Evolutionary conservation across 1,140 invertebrate species (phyloP).

Genomic region (Zaprionus camerounensis): DNA sequence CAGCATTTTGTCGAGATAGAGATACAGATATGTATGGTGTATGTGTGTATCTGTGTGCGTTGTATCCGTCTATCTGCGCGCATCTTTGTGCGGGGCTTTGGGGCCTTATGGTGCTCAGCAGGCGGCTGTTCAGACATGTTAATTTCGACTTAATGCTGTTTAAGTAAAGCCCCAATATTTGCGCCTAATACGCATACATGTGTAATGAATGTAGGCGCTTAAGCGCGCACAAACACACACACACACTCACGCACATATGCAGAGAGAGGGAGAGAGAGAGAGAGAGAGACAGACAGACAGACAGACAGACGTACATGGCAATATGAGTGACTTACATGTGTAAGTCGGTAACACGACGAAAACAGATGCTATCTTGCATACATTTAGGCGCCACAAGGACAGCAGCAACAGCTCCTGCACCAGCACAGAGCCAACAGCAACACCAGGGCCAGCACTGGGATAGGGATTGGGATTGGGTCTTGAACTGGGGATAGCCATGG

Average conservation of each 20-base stretch:
- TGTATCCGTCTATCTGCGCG: constrained; percentile 21
- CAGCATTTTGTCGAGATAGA: not conserved
- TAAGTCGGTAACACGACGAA: constrained; percentile 81
- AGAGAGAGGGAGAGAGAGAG: not conserved
- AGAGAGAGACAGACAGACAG: not conserved
- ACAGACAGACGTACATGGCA: constrained; percentile 32
- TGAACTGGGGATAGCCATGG: constrained; percentile 1
- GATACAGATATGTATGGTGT: not conserved
- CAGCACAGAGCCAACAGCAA: constrained; percentile 5
- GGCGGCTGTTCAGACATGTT: constrained; percentile 71
- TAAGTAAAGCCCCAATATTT: constrained; percentile 81
- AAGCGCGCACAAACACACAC: constrained; percentile 47
- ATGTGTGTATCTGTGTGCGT: not conserved
- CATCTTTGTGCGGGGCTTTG: constrained; percentile 3
- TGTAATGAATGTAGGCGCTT: constrained; percentile 78
- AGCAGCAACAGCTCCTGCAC: not conserved
- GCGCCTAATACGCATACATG: constrained; percentile 80
- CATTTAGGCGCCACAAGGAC: constrained; percentile 55
- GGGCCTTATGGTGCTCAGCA: constrained; percentile 28
- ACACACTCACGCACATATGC: constrained; percentile 9
- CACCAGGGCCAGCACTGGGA: not conserved
- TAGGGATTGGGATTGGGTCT: constrained; percentile 24
- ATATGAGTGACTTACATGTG: constrained; percentile 81
- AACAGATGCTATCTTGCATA: constrained; percentile 82
- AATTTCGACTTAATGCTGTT: constrained; percentile 82